A percentile compares a stretch with the other conserved stretches of the same genome.
Evolutionary conservation across 2,113 vertebrate species (phyloP).

Genomic region (Suricata suricatta): DNA sequence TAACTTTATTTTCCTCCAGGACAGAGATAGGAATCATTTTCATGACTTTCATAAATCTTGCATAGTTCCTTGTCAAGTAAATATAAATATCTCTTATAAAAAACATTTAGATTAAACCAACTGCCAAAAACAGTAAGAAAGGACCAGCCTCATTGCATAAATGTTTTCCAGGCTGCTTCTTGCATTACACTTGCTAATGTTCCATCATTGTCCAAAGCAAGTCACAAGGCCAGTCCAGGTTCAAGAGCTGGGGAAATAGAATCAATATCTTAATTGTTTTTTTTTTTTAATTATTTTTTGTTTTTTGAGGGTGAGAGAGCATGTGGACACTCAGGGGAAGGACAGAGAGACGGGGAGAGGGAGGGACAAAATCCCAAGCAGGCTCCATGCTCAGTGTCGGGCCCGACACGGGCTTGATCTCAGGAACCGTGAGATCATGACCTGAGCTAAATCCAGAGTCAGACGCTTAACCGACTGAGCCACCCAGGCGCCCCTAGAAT

Average conservation of each 20-base stretch:
- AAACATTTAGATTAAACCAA: background rate
- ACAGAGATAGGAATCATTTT: background rate
- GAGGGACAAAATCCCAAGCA: no score
- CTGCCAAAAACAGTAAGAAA: background rate
- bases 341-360: no score
- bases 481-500: background rate
- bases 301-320: no score
- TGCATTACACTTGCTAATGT: background rate
- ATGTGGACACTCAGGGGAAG: no score
- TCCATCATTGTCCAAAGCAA: background rate
- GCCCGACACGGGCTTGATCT: no score
- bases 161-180: background rate
- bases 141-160: background rate
- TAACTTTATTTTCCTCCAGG: background rate
- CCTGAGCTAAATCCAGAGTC: no score
- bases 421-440: no score
- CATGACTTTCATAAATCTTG: background rate
- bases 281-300: no score
- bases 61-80: background rate
- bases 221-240: background rate
- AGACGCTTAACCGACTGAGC: no score
- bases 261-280: background rate
- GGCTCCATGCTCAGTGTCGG: no score
- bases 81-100: background rate
- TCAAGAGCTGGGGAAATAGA: background rate